phyloP scores from a whole-genome alignment of 2,113 vertebrate genomes.

The Dromiciops gliroides region DNA sequence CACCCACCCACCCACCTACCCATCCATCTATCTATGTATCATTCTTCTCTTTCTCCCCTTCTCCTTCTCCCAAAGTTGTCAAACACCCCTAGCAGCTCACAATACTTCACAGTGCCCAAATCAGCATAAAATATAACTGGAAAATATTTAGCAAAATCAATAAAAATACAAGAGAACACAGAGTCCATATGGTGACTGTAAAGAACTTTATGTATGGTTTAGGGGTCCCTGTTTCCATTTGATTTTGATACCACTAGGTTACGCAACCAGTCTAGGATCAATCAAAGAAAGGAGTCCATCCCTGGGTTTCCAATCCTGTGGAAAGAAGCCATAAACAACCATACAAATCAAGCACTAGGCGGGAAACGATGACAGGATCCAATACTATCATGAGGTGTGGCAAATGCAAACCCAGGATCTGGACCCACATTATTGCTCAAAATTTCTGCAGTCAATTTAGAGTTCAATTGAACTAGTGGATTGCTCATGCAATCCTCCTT shows the following conservation, averaged over 20 bases:
- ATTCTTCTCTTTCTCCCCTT: too few species aligned
- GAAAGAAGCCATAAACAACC: neutral
- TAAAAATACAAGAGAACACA: neutral
- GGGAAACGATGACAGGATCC: neutral
- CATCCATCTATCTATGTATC: too few species aligned
- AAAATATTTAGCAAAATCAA: neutral
- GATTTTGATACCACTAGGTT: neutral
- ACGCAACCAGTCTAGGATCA: too few species aligned
- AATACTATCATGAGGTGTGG: neutral
- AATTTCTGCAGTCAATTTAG: neutral
- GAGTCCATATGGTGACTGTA: neutral
- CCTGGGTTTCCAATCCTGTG: neutral
- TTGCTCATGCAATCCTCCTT: neutral
- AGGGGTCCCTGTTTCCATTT: neutral
- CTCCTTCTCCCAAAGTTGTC: too few species aligned
- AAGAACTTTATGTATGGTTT: neutral
- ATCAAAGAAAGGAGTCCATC: too few species aligned
- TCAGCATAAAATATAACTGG: neutral
- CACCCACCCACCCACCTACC: too few species aligned
- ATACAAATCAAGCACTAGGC: neutral
- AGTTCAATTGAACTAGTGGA: neutral
- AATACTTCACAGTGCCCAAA: neutral
- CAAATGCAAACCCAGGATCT: neutral
- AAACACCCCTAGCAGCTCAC: neutral
- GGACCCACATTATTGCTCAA: neutral